These are phyloP conservation scores for Acipenser oxyrinchus DNA, from an alignment of 2,797 vertebrate species.

Conservation along the genomic window DNA sequence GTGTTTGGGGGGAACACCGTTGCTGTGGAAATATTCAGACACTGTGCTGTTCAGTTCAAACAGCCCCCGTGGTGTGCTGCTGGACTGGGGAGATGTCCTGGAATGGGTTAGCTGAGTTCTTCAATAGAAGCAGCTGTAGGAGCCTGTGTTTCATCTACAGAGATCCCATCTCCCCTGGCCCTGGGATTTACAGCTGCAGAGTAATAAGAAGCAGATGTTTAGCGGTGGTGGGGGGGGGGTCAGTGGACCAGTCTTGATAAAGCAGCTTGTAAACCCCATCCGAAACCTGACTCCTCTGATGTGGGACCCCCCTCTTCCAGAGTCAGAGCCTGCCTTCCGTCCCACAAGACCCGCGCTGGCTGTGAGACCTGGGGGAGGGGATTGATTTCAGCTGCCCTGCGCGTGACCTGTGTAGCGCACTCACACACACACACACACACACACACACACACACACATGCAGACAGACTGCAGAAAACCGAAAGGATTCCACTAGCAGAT, in stretches of 20 bases:
- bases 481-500: background rate
- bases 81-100: background rate
- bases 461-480: conserved; percentile 14
- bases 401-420: background rate
- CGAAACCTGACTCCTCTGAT: conserved; percentile 50
- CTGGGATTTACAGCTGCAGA: conserved; percentile 52
- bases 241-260: background rate
- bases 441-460: conserved; percentile 28
- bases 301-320: conserved; percentile 47
- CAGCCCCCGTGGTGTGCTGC: background rate
- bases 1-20: conserved; percentile 11
- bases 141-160: background rate
- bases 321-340: conserved; percentile 37
- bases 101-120: background rate
- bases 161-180: background rate
- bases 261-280: no score
- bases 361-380: conserved; percentile 7
- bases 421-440: conserved; percentile 7
- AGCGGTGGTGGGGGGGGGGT: conserved; percentile 35
- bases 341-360: conserved; percentile 13
- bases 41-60: background rate
- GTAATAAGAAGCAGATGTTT: conserved; percentile 66
- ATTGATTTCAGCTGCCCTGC: no score
- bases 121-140: background rate
- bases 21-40: background rate